phyloP scores from a whole-genome alignment of 1,140 invertebrate species.

The Panagrolaimus sp. region DNA sequence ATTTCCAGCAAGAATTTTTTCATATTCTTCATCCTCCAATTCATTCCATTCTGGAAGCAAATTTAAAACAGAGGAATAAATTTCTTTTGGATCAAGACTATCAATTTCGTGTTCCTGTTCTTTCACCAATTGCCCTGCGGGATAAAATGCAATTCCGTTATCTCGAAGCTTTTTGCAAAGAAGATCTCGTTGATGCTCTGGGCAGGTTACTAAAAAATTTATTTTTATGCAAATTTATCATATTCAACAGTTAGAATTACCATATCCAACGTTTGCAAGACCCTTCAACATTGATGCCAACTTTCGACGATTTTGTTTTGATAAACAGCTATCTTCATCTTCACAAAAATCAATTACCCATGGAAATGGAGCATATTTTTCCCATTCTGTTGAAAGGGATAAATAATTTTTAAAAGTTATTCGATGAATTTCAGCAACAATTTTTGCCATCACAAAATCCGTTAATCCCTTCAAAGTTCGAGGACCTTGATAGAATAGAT shows the following conservation, averaged over 20 bases:
- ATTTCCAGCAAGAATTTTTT: slow-evolving; percentile 16
- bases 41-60: slow-evolving; percentile 64
- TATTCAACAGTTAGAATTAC: slow-evolving; percentile 80
- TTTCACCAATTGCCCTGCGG: slow-evolving; percentile 57
- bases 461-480: slow-evolving; percentile 43
- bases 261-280: slow-evolving; percentile 68
- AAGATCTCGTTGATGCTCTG: slow-evolving; percentile 54
- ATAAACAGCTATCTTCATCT: slow-evolving; percentile 40
- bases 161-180: slow-evolving; percentile 62
- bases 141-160: slow-evolving; percentile 64
- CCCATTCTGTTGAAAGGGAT: slow-evolving; percentile 44
- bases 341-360: slow-evolving; percentile 55
- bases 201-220: slow-evolving; percentile 66
- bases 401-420: slow-evolving; percentile 39
- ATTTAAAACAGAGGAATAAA: slow-evolving; percentile 64
- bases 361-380: slow-evolving; percentile 34
- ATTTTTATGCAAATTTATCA: slow-evolving; percentile 77
- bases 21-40: slow-evolving; percentile 49
- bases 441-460: slow-evolving; percentile 43
- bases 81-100: slow-evolving; percentile 62
- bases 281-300: slow-evolving; percentile 61
- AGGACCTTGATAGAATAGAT: slow-evolving; percentile 51
- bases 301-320: slow-evolving; percentile 37
- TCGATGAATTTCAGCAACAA: slow-evolving; percentile 45
- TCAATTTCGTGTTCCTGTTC: slow-evolving; percentile 58